Conservation (phyloP, 2,888 invertebrate genomes). For the Hydroisotoma schaefferi region DNA sequence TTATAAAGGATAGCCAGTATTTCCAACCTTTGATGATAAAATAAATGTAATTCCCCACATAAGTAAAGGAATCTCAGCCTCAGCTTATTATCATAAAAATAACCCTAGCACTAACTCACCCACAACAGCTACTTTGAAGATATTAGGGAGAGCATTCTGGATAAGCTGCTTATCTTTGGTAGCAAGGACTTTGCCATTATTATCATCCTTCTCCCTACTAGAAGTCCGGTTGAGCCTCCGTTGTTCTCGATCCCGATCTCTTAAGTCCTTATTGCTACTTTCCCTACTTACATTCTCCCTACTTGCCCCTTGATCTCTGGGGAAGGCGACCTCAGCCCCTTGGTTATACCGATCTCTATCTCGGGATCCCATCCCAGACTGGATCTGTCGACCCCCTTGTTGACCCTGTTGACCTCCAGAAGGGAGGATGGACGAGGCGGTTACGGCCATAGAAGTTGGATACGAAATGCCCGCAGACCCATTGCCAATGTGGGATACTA, state of each 20-base stretch:
- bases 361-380: neutral
- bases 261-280: constrained; percentile 8
- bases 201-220: neutral
- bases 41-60: no score
- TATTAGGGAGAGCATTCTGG: constrained; percentile 14
- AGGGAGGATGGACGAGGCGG: neutral
- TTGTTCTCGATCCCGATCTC: neutral
- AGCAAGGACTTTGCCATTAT: neutral
- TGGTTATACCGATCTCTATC: neutral
- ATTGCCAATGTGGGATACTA: no score
- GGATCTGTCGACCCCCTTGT: neutral
- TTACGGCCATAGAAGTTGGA: neutral
- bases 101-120: constrained; percentile 35
- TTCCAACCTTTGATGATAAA: no score
- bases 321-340: neutral
- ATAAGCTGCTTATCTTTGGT: neutral
- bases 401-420: neutral
- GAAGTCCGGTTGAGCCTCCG: neutral
- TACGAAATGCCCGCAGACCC: neutral
- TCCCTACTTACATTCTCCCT: constrained; percentile 18
- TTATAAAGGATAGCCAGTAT: no score
- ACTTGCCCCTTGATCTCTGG: neutral
- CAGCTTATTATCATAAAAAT: no score
- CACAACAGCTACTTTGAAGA: constrained; percentile 45
- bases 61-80: no score